phyloP scores from a whole-genome alignment of 2,113 vertebrate genomes.

The Salminus brasiliensis region DNA sequence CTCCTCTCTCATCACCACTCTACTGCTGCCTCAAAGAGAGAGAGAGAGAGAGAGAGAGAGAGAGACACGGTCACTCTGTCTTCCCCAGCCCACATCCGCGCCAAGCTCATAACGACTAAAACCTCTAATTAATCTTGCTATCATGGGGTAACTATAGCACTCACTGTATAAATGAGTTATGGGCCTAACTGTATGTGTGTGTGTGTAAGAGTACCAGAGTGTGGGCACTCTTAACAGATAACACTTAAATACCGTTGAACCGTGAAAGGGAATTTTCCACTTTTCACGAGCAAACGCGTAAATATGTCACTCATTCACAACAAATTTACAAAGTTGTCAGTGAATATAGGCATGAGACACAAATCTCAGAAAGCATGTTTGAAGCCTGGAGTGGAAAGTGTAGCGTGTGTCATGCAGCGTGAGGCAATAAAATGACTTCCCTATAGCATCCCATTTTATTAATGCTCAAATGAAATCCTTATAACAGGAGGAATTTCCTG shows the following conservation, averaged over 20 bases:
- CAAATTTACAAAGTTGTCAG: too few species aligned
- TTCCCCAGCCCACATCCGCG: slow-evolving; percentile 70
- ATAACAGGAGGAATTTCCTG: slow-evolving; percentile 43
- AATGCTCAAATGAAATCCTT: slow-evolving; percentile 45
- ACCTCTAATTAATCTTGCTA: slow-evolving; percentile 79
- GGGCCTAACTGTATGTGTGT: slow-evolving; percentile 47
- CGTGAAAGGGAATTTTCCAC: not conserved
- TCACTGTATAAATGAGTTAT: slow-evolving; percentile 68
- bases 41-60: slow-evolving; percentile 73
- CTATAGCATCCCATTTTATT: slow-evolving; percentile 29
- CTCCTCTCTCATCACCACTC: slow-evolving; percentile 71
- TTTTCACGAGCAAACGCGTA: not conserved
- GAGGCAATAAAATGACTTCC: slow-evolving; percentile 10
- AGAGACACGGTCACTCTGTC: slow-evolving; percentile 77
- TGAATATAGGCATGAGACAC: not conserved
- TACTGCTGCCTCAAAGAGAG: slow-evolving; percentile 75
- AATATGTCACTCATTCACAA: not conserved
- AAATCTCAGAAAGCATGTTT: not conserved
- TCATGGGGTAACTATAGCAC: slow-evolving; percentile 72
- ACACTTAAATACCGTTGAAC: not conserved
- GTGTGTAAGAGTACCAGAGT: slow-evolving; percentile 16
- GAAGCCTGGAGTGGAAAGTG: slow-evolving; percentile 27
- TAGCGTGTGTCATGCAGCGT: not conserved
- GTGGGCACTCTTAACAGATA: not conserved
- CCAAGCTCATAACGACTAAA: slow-evolving; percentile 79